Evolutionary conservation across 2,113 vertebrate species (phyloP), one percentile per base, ranked within the genome.

Genomic region (Syrmaticus mikado): DNA sequence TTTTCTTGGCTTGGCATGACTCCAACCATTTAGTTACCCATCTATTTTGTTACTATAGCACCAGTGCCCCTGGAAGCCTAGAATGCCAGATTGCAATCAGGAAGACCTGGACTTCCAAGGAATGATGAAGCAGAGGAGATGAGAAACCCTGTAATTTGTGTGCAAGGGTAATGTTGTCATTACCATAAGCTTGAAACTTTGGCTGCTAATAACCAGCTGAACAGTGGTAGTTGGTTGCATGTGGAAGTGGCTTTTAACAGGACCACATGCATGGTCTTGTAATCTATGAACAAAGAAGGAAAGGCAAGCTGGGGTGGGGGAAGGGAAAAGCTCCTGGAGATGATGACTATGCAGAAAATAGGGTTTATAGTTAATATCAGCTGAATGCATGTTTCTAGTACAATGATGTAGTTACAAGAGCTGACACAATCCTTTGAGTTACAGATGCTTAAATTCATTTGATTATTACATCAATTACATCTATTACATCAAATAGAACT

Each of bases 201-300:
- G 85, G 85, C 62, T 82, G 50, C 55, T 89, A 89, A 93, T 85
- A 85, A 85, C 30, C 50, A 66, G 32, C 82, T 82, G 74, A 87
- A 65, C 43, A 46, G 48, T 46, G 65, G 60, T 75, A 25, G 70
- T 0, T 79, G 48, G 32, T 87, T 92, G 78, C 13, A 84, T 2
- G 8, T 74, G 86, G 67, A 95, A 95, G 57, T 82, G 75, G 92
- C 58, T 85, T 94, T 92, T 82, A 70, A 60, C 5, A 65, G 64
- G 87, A 50, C 22, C 50, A 18, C 32, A 46, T 87, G 28, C 53
- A 25, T 62, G 68, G 27, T 78, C 19, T 32, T 45, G 53, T 66
- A 72, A 65, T 68, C 58, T 74, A 15, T 36, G 66, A 83, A 87
- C 4, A 64, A 80, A 89, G 43, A 74, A 76, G 19, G 81, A 70